Evolutionary conservation across 35 echinoderm and acorn worm genomes (phyloP).

Genomic region (Eucidaris tribuloides): DNA sequence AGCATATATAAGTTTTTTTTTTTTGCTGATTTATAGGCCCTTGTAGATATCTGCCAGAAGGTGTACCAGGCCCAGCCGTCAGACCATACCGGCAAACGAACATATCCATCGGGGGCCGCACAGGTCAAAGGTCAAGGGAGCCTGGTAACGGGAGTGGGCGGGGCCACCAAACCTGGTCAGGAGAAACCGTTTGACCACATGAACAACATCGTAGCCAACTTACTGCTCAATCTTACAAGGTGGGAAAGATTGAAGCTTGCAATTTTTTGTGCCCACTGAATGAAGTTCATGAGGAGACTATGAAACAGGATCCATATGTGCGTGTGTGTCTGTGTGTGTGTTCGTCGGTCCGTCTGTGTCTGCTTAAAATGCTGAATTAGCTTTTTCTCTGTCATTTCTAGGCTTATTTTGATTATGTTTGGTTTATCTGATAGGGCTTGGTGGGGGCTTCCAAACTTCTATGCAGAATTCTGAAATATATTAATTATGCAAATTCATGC

Average conservation of each 20-base stretch:
- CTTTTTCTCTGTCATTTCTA: too few species aligned
- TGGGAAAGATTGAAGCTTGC: conserved; percentile 43
- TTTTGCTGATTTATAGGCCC: conserved; percentile 32
- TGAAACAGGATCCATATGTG: too few species aligned
- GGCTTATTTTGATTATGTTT: too few species aligned
- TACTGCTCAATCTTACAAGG: conserved; percentile 96
- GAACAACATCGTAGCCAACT: conserved; percentile 96
- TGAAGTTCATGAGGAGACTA: too few species aligned
- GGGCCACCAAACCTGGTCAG: conserved; percentile 6
- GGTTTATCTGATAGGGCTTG: too few species aligned
- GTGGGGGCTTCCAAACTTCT: too few species aligned
- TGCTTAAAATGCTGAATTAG: too few species aligned
- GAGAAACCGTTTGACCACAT: conserved; percentile 97
- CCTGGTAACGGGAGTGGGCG: neutral
- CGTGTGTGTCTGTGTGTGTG: too few species aligned
- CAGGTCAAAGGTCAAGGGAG: conserved; percentile 6
- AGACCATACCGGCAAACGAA: conserved; percentile 52
- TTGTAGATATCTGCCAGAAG: conserved; percentile 87
- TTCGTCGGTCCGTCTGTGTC: too few species aligned
- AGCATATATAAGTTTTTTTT: neutral
- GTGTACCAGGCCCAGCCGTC: conserved; percentile 65
- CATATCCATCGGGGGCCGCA: conserved; percentile 1
- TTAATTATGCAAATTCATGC: too few species aligned
- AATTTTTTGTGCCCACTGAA: too few species aligned
- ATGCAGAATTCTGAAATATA: too few species aligned